A percentile compares a stretch with the other conserved stretches of the same genome.
phyloP scores from a whole-genome alignment of 2,797 vertebrate species.

The Enoplosus armatus region DNA sequence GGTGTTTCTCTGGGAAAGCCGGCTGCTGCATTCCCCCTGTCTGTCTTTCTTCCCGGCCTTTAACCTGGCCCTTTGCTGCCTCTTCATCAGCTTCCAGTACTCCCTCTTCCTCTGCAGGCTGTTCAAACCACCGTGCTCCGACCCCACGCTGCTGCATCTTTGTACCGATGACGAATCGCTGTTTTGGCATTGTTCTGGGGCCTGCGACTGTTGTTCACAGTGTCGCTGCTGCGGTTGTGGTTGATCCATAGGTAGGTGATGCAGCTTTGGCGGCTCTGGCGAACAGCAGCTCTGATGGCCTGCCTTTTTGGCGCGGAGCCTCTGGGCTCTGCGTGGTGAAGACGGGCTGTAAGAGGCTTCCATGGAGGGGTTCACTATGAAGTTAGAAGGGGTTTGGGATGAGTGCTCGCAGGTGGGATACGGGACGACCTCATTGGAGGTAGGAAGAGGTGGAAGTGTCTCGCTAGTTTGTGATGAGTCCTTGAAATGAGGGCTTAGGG shows the following conservation, averaged over 20 bases:
- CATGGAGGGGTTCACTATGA: conserved; percentile 17
- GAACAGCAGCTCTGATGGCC: conserved; percentile 51
- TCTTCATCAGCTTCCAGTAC: conserved; percentile 89
- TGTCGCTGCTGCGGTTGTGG: conserved; percentile 8
- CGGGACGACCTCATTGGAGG: conserved; percentile 1
- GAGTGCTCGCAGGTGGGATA: conserved; percentile 45
- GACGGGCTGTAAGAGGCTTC: conserved; percentile 17
- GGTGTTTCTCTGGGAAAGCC: conserved; percentile 19
- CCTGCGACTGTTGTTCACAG: conserved; percentile 7
- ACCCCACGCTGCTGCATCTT: rapidly evolving
- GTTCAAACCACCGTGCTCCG: conserved; percentile 35
- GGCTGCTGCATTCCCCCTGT: conserved; percentile 42
- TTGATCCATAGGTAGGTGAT: conserved; percentile 39
- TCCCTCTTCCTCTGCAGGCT: conserved; percentile 85
- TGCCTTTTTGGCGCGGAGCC: conserved; percentile 44
- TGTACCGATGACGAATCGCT: neutral
- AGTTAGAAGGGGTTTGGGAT: conserved; percentile 27
- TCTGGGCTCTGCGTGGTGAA: conserved; percentile 48
- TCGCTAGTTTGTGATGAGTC: conserved; percentile 27
- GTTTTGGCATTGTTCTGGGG: neutral
- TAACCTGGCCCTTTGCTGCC: conserved; percentile 84
- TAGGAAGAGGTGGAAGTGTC: conserved; percentile 7
- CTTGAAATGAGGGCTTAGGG: conserved; percentile 28
- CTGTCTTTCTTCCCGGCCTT: conserved; percentile 73
- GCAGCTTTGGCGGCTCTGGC: conserved; percentile 63